Percentiles rank a stretch among this genome's conserved stretches.
These are phyloP conservation scores for Hofmannophila pseudospretella DNA, from an alignment of 2,888 invertebrate species.

Conservation along the genomic window DNA sequence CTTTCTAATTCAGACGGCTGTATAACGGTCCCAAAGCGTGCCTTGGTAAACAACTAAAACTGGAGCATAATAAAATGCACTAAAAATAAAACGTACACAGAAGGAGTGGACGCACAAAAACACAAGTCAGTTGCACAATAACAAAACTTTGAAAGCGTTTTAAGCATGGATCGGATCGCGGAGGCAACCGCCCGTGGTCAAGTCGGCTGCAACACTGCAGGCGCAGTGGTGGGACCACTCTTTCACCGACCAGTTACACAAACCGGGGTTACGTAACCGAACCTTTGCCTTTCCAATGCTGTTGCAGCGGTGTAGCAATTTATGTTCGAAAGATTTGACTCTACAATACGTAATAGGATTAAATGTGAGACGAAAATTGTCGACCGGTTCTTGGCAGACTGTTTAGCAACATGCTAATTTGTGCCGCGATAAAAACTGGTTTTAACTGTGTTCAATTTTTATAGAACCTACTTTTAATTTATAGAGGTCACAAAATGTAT, in stretches of 20 bases:
- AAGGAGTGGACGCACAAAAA: constrained; percentile 3
- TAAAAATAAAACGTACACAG: constrained; percentile 6
- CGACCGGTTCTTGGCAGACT: neutral
- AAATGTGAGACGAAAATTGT: neutral
- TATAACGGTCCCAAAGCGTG: neutral
- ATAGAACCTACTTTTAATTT: too few species aligned
- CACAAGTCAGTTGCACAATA: constrained; percentile 13
- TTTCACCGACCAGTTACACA: constrained; percentile 68
- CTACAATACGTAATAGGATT: constrained; percentile 10
- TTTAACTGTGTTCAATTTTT: too few species aligned
- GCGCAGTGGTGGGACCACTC: constrained; percentile 42
- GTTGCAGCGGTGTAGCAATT: constrained; percentile 32
- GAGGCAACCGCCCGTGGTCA: constrained; percentile 40
- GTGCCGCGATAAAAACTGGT: too few species aligned
- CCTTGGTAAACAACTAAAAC: neutral
- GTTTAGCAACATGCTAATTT: too few species aligned
- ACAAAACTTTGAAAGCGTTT: constrained; percentile 7
- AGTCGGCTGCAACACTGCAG: constrained; percentile 57
- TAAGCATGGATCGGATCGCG: constrained; percentile 10
- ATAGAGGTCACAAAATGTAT: too few species aligned
- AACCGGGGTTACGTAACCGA: constrained; percentile 49
- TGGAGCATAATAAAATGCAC: constrained; percentile 1
- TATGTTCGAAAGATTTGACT: constrained; percentile 11
- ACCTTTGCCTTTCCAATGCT: constrained; percentile 62
- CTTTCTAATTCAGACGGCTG: constrained; percentile 27